Evolutionary conservation across 1,140 invertebrate genomes (phyloP), one percentile per base, ranked within the genome.

Genomic region (Monomorium pharaonis): DNA sequence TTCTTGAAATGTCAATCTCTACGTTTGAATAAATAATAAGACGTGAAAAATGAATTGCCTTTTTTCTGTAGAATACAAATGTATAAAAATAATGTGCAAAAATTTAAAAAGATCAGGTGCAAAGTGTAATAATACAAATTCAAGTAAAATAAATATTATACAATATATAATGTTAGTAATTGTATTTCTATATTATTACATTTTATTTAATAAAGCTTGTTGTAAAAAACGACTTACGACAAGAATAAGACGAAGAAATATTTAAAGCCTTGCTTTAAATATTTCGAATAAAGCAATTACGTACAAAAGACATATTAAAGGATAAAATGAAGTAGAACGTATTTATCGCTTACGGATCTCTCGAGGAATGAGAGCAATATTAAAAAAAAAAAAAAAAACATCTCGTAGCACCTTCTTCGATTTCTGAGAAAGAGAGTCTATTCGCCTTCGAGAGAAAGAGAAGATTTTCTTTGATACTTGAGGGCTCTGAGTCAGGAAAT

Each of bases 391-490:
- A 37, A 37, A 37, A 37, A 37, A 74, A 83, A 83, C 67, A 83
- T 83, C 78, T 74, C 24, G 14, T 33, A 70, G 5, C 67, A 49
- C 67, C 24, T 81, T 24, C 37, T 14, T 83, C 67, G 54, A 83
- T 58, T 74, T 83, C 67, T 47, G 18, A 58, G 24, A 81, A 51
- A 74, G 33, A 67, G 62, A 72, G 67, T 80, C 51, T 83, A 72
- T 83, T 74, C 78, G 24, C 37, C 24, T n/a, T n/a, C n/a, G n/a
- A n/a, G n/a, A n/a, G n/a, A n/a, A n/a, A n/a, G n/a, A 72, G 51
- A 47, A 37, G 65, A 58, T 72, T 81, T 24, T 24, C 69, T 83
- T 72, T 83, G 67, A 83, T 58, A 74, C 51, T 54, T 83, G 51
- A 83, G 27, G 51, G 18, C 67, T 58, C 65, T 81, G 49, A 83